Base-by-base conservation (phyloP, 1,140 invertebrate species). In the Drosophila tani region DNA sequence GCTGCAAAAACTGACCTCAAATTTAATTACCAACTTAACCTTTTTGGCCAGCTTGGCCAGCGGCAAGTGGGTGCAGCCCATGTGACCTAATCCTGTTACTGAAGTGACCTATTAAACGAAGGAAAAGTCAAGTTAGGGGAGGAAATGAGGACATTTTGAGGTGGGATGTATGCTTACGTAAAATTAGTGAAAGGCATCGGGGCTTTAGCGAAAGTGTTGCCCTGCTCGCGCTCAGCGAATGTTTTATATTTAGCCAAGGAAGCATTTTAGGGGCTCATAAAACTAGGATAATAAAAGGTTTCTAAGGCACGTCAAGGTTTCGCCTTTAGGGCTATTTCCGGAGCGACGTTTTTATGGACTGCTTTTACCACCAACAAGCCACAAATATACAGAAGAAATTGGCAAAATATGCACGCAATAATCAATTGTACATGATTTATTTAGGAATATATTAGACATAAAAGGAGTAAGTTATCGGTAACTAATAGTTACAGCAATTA, bases 21-120 rank as follows among this genome's bases (percentile, higher is more conserved):
- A 78, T 62, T 77, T 77, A 77, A 77, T 77, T 77, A 77, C 75
- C 75, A 60, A 78, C 57, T 77, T 77, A 69, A 69, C 75, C 75
- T 77, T 77, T 77, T 77, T 41, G 63, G 43, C 21, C 53, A 65
- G 35, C 35, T 40, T 35, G 12, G 15, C 6, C 14, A 49, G 41
- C 11, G 17, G 24, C 17, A 50, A 35, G 38, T 53, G 59, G 71
- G 71, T 77, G 63, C 53, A 38, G 74, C 41, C 73, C 55, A 32
- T 55, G 59, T 75, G 73, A 65, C 62, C 62, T 66, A 58, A 73
- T 76, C 62, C 62, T 40, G 55, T 15, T 55, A 56, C 60, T 40
- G 62, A 53, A 57, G 63, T 77, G 71, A 63, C 70, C 58, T 75
- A 75, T 75, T 47, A 75, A 56, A 11, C 8, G 19, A 7, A 29